Base-by-base conservation (phyloP, 2,113 vertebrate genomes). In the Apteryx owenii region DNA sequence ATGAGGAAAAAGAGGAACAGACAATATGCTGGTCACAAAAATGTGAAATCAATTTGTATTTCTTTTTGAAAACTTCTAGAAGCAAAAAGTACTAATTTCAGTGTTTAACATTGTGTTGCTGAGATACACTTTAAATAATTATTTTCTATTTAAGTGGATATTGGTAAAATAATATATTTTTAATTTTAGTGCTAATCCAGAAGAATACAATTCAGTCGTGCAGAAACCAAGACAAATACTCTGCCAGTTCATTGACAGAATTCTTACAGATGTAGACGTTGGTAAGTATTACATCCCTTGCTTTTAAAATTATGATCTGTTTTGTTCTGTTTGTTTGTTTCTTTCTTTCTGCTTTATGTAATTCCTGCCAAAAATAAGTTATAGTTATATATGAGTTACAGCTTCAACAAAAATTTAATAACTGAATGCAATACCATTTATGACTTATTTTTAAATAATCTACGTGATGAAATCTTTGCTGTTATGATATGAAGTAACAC, bases 151-250 rank as follows among this genome's bases (percentile, higher is more conserved):
- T 61, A 81, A 46, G 46, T 11, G 6, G 7, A 19, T 78, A 54
- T n/a, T 33, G 28, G 93, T 3, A 81, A 79, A 56, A 58, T 91
- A 28, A 33, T 48, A 17, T 92, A 22, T 89, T 95, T 97, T 38
- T 91, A 15, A 85, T 97, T 98, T 93, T 95, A 99, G 99, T 92
- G 98, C 99, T 91, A 97, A 95, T 84, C 98, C 99, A 28, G 98
- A 98, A 36, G 99, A 99, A 36, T 99, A 99, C 96, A 98, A 98
- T 68, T 94, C 95, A 17, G 98, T 99, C 80, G 99, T 99, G 58
- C 99, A 99, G 98, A 99, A 99, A 91, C 99, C 99, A 71, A 98
- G 99, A 96, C 99, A 99, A 97, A 99, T 99, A 95, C 99, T 99
- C 5, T 99, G 99, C 93, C 99, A 99, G 97, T 99, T 99, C 85